Conservation (phyloP, 2,797 vertebrate genomes). For the Dallia pectoralis region DNA sequence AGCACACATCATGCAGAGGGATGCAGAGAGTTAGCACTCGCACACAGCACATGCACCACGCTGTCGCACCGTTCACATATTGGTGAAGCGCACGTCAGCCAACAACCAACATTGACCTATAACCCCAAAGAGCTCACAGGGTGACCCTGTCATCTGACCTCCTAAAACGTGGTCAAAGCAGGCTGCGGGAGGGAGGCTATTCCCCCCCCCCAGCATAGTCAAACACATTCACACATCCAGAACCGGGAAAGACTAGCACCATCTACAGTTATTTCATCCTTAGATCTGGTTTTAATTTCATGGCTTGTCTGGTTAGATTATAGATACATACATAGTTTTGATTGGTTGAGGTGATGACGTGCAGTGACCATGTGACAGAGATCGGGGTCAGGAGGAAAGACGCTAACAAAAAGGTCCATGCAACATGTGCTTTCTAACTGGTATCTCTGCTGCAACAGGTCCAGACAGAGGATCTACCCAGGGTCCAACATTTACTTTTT, state of each 20-base stretch:
- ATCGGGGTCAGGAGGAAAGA: constrained; percentile 57
- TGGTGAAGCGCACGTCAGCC: constrained; percentile 61
- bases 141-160: constrained; percentile 60
- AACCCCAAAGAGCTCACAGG: constrained; percentile 34
- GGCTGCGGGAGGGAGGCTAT: constrained; percentile 6
- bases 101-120: constrained; percentile 20
- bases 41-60: constrained; percentile 64
- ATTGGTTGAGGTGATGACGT: constrained; percentile 53
- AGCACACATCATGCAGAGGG: constrained; percentile 80
- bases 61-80: constrained; percentile 59
- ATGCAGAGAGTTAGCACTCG: constrained; percentile 78
- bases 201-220: too few relatives aligned
- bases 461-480: neutral
- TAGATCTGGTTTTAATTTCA: neutral
- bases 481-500: too few relatives aligned
- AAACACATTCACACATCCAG: neutral
- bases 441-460: constrained; percentile 23
- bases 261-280: too few relatives aligned
- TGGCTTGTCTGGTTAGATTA: neutral
- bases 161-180: constrained; percentile 16
- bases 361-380: constrained; percentile 55
- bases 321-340: neutral
- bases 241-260: neutral
- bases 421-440: constrained; percentile 50
- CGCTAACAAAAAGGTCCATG: constrained; percentile 63